Evolutionary conservation across 1,140 invertebrate genomes (phyloP).

Genomic region (Drosophila insularis): DNA sequence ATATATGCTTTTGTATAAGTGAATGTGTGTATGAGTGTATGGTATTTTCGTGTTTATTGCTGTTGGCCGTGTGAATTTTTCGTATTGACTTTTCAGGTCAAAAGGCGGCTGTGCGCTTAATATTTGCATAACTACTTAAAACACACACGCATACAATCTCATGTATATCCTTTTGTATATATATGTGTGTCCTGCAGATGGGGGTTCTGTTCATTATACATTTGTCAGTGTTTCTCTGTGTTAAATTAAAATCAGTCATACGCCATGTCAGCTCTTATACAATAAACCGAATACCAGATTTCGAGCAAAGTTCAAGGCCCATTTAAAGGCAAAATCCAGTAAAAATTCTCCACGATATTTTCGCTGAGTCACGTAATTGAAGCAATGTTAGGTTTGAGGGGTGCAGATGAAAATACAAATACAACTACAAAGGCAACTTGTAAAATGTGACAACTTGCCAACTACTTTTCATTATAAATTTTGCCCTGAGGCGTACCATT

Average conservation of each 20-base stretch:
- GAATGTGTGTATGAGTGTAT: constrained; percentile 18
- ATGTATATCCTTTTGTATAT: constrained; percentile 1
- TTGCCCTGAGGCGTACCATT: constrained; percentile 18
- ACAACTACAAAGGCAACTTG: constrained; percentile 36
- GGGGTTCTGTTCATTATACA: constrained; percentile 22
- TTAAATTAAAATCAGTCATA: constrained; percentile 76
- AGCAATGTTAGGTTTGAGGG: background rate
- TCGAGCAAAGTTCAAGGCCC: constrained; percentile 62
- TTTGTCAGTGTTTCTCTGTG: constrained; percentile 50
- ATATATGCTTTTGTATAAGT: constrained; percentile 27
- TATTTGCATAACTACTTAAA: constrained; percentile 77
- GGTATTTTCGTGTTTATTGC: constrained; percentile 36
- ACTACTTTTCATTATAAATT: constrained; percentile 62
- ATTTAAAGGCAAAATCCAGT: constrained; percentile 23
- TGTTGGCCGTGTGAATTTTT: constrained; percentile 60
- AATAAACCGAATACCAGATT: constrained; percentile 34
- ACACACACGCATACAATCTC: constrained; percentile 31
- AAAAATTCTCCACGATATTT: constrained; percentile 33
- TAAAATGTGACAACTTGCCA: constrained; percentile 56
- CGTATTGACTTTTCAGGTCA: constrained; percentile 74
- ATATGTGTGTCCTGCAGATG: constrained; percentile 16
- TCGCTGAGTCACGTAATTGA: constrained; percentile 59
- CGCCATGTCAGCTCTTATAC: constrained; percentile 47
- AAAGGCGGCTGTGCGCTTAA: constrained; percentile 71
- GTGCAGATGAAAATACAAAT: constrained; percentile 11